Evolutionary conservation across 2,797 vertebrate species (phyloP), one percentile per base, ranked within the genome.

Genomic region (Gymnothorax javanicus): DNA sequence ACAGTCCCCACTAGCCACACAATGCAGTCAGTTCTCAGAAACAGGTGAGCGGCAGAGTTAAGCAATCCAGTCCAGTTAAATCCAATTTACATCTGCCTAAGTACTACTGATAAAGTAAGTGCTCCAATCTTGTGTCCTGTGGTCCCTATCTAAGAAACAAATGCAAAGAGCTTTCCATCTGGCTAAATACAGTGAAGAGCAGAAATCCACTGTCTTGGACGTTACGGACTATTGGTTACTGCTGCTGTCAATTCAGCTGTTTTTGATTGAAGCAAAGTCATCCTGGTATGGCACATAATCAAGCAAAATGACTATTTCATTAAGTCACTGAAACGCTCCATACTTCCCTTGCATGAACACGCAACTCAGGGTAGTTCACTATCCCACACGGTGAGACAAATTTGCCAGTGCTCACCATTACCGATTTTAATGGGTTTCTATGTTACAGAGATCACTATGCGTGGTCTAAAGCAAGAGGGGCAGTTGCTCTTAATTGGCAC

Each of bases 401-500:
- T 67, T 64, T 8, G n/a, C 17, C 85, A 57, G 27, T 7, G 59
- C 62, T 17, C 2, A 59, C 60, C n/a, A 2, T 43, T 27, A 67
- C 33, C 79, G 60, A 27, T 8, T 13, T 82, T 82, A 62, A 69
- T 13, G 25, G 60, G 20, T 12, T 8, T 81, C 58, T 81, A 11
- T 58, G 82, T 15, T 43, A 33, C 5, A 20, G n/a, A 17, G 56
- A 69, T 43, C 73, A 50, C 33, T 52, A 43, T 77, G 57, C 59
- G 2, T 15, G 13, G n/a, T 13, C 5, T n/a, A 69, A 52, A 69
- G 15, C 6, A 73, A 23, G 33, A 77, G 71, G 71, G 20, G 11
- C 86, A 57, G 73, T n/a, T 57, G 83, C 67, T 67, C 17, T 15
- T 54, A 60, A 59, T 60, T 84, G 60, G 56, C 50, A 27, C 58